These are phyloP conservation scores for Lordiphosa fenestrarum DNA, from an alignment of 2,888 invertebrate species.

Conservation along the genomic window DNA sequence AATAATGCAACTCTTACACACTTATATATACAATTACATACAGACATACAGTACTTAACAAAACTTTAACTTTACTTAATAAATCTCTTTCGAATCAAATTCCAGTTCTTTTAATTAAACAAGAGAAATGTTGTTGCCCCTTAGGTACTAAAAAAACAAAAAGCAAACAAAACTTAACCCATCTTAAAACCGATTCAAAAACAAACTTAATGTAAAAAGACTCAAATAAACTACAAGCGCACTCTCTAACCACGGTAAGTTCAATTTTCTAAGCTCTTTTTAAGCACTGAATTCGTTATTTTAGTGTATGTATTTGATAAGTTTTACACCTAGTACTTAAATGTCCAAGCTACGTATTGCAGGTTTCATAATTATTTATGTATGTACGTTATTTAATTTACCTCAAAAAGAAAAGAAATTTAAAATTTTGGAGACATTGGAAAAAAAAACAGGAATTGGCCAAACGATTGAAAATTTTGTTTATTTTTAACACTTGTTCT, in stretches of 20 bases:
- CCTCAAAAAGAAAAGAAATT: slow-evolving; percentile 20
- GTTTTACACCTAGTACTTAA: slow-evolving; percentile 11
- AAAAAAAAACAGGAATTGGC: slow-evolving; percentile 78
- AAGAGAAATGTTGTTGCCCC: slow-evolving; percentile 30
- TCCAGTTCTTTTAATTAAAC: slow-evolving; percentile 69
- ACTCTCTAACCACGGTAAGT: slow-evolving; percentile 62
- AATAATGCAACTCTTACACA: slow-evolving; percentile 18
- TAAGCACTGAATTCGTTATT: slow-evolving; percentile 41
- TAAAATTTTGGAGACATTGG: slow-evolving; percentile 32
- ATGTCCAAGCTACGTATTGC: slow-evolving; percentile 49
- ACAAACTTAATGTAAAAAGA: slow-evolving; percentile 24
- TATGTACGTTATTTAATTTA: slow-evolving; percentile 26
- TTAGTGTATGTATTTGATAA: slow-evolving; percentile 22
- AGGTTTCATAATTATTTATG: slow-evolving; percentile 43
- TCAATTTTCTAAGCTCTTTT: slow-evolving; percentile 64
- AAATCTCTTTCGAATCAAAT: slow-evolving; percentile 73
- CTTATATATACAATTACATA: slow-evolving; percentile 18
- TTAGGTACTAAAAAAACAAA: slow-evolving; percentile 48
- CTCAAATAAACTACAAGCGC: slow-evolving; percentile 52
- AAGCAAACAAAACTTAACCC: slow-evolving; percentile 10
- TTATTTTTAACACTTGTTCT: slow-evolving; percentile 38
- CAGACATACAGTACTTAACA: slow-evolving; percentile 6
- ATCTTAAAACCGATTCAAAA: slow-evolving; percentile 11
- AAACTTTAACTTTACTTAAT: slow-evolving; percentile 68
- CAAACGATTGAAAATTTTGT: slow-evolving; percentile 71